Base-by-base conservation (phyloP, 2,797 vertebrate genomes). In the Hypotaenidia philippensis region DNA sequence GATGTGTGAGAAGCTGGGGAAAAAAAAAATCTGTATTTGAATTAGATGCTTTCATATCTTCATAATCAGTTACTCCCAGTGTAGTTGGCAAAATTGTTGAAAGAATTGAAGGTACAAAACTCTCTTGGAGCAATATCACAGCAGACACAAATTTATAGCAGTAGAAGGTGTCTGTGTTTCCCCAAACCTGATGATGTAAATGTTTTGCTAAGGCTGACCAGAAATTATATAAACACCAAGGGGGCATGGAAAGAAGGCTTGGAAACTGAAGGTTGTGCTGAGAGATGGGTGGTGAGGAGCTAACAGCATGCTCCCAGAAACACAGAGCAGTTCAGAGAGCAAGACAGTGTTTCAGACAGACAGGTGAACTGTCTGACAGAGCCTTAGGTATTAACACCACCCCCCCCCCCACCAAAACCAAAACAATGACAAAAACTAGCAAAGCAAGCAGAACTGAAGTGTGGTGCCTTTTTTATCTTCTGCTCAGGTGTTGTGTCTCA, bases 141-240 rank as follows among this genome's bases (percentile, higher is more conserved):
- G 82, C 41, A 79, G 36, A 16, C 20, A 41, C 19, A 47, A 86
- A 41, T 8, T 27, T 44, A 12, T 3, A 49, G 13, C 53, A 12
- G 1, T 57, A 6, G 19, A 71, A 61, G 15, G 25, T 61, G 14
- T 3, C 1, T 10, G 38, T 26, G n/a, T 68, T 84, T 63, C 56
- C 45, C 22, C 50, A 60, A 13, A 50, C 29, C 6, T 3, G n/a
- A 34, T 31, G 61, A 14, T 34, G 41, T 45, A 36, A 45, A 40
- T 55, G 34, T 87, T 76, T 50, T 65, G 56, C 29, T 32, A 27
- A 78, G 65, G 34, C 65, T 65, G 60, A 32, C 40, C 38, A 60
- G 36, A 60, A 40, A 44, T 38, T 21, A 36, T 44, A 47, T 26
- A 66, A 72, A 38, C n/a, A 13, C 0, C 0, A 25, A 21, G 56